Conservation (phyloP, 2,113 vertebrate genomes). For the Sylvilagus bachmani region DNA sequence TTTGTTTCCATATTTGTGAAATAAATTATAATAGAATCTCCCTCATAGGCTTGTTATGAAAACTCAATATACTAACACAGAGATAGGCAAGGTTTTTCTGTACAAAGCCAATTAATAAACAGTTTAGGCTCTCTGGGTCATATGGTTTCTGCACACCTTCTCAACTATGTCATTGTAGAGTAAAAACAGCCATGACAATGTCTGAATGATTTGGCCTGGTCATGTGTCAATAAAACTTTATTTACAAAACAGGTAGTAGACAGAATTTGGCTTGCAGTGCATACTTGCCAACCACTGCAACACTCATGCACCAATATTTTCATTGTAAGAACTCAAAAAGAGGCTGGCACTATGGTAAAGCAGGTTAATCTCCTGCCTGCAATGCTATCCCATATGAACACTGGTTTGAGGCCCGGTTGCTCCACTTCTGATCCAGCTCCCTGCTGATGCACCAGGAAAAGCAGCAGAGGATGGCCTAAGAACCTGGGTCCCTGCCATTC, state of each 20-base stretch:
- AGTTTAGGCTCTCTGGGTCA: neutral
- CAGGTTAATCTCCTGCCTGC: too few species aligned
- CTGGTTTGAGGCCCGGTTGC: too few species aligned
- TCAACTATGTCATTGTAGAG: neutral
- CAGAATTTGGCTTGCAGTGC: neutral
- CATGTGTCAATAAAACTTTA: neutral
- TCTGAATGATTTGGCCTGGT: neutral
- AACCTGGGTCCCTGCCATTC: too few species aligned
- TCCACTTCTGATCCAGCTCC: too few species aligned
- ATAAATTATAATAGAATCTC: conserved; percentile 38
- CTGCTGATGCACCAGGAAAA: too few species aligned
- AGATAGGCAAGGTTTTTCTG: neutral
- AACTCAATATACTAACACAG: neutral
- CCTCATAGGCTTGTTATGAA: neutral
- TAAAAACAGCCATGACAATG: neutral
- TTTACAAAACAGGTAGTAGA: neutral
- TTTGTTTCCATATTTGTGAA: neutral
- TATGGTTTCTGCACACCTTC: neutral
- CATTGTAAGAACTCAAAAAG: neutral
- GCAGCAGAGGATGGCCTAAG: too few species aligned
- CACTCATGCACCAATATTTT: neutral
- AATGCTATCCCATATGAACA: too few species aligned
- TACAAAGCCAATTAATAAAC: neutral
- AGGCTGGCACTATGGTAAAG: too few species aligned
- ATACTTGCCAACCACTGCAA: neutral